A percentile compares a stretch with the other conserved stretches of the same genome.
Conservation (phyloP, 2,888 invertebrate species). For the Cyaniris semiargus region DNA sequence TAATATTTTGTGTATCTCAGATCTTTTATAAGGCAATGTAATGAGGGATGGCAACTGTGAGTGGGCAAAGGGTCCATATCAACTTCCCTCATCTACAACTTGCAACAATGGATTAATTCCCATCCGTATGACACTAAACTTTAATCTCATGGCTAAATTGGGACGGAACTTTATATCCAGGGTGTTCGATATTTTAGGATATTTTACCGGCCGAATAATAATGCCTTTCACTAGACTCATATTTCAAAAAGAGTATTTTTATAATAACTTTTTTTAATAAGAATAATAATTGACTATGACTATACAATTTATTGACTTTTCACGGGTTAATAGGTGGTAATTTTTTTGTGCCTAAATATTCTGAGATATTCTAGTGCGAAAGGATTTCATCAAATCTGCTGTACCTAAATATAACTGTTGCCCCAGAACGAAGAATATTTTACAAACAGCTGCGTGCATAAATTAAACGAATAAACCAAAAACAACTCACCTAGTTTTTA, state of each 20-base stretch:
- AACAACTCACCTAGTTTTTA: not conserved
- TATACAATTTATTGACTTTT: too few species aligned
- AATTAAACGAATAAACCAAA: not conserved
- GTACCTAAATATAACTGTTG: not conserved
- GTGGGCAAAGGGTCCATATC: slow-evolving; percentile 1
- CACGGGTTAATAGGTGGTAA: too few species aligned
- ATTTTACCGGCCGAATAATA: too few species aligned
- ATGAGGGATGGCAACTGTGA: not conserved
- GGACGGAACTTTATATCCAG: not conserved
- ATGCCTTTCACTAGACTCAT: too few species aligned
- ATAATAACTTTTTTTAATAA: too few species aligned
- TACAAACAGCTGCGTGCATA: not conserved
- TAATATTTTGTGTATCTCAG: not conserved
- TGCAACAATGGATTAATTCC: not conserved
- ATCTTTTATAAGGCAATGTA: not conserved
- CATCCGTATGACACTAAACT: not conserved
- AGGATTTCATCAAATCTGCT: not conserved
- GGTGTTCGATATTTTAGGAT: too few species aligned
- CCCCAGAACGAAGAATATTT: not conserved
- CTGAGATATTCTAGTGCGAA: not conserved
- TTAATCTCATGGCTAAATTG: not conserved
- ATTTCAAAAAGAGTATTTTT: too few species aligned
- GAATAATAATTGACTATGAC: too few species aligned
- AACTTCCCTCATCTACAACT: slow-evolving; percentile 1
- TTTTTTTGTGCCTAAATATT: not conserved